Evolutionary conservation across 1,140 invertebrate species (phyloP), one percentile per base, ranked within the genome.

Genomic region (Cydia fagiglandana): DNA sequence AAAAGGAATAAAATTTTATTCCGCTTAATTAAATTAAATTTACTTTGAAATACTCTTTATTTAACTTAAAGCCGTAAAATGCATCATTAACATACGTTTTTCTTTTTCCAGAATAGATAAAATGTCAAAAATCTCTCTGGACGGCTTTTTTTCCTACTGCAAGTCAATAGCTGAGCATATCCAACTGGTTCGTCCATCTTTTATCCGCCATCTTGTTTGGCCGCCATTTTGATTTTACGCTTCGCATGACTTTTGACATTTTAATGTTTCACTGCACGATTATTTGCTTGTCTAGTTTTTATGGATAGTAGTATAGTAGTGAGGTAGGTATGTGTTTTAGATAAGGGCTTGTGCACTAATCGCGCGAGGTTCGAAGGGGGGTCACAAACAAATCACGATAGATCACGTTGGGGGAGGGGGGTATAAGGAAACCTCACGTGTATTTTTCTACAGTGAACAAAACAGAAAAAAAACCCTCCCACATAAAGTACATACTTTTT

Each of bases 91-190:
- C 76, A 73, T 73, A 74, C 81, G 79, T 85, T 84, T 88, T 86
- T 90, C 81, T 89, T 78, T 90, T 88, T 89, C 79, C 88, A 91
- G 88, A 92, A 83, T 81, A 88, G 84, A 84, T 74, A 75, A 84
- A 82, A 92, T 91, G 89, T 92, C 91, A 86, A 92, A 92, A 85
- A 83, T 92, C 80, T 91, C 84, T 81, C 78, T 91, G 88, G 91
- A 91, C 88, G 91, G 91, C 84, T 91, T 92, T 88, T 91, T 90
- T 88, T 92, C 91, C 79, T 92, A 92, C 90, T 93, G 91, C 91
- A 93, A 93, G 88, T 90, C 91, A 91, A 93, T 93, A 85, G 91
- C 91, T 83, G 91, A 91, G 74, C 90, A 93, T 85, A 93, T 93
- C 81, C 91, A 93, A 83, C 87, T 93, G 91, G 91, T 93, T 93